These are phyloP conservation scores for Acestrorhynchus altus DNA, from an alignment of 2,797 vertebrate species.

Conservation along the genomic window DNA sequence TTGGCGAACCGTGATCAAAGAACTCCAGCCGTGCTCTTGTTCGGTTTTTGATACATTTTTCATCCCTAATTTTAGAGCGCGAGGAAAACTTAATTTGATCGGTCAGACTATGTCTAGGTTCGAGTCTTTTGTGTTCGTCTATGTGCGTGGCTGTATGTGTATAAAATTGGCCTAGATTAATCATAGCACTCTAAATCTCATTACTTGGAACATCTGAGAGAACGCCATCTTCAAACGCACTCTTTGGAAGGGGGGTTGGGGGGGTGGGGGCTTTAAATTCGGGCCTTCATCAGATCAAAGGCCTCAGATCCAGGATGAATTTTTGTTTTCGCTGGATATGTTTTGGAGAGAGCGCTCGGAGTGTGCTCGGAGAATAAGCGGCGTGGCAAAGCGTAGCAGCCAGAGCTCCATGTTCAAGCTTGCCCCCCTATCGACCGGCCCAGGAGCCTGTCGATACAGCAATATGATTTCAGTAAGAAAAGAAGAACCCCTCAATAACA, in stretches of 20 bases:
- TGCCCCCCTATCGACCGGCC: slow-evolving; percentile 78
- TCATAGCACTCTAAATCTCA: slow-evolving; percentile 83
- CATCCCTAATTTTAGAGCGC: slow-evolving; percentile 58
- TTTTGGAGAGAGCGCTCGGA: slow-evolving; percentile 72
- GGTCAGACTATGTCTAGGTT: slow-evolving; percentile 58
- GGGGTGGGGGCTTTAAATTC: slow-evolving; percentile 78
- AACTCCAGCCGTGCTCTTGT: slow-evolving; percentile 74
- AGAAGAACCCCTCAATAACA: slow-evolving; percentile 74
- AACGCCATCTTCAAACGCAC: slow-evolving; percentile 78
- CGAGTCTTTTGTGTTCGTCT: slow-evolving; percentile 53
- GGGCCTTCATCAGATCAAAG: slow-evolving; percentile 86
- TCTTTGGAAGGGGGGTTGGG: slow-evolving; percentile 69
- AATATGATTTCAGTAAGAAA: slow-evolving; percentile 81
- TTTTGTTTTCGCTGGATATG: slow-evolving; percentile 67
- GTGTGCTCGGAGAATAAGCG: slow-evolving; percentile 71
- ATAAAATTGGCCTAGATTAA: slow-evolving; percentile 77
- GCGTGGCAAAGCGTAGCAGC: slow-evolving; percentile 80
- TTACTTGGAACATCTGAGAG: slow-evolving; percentile 84
- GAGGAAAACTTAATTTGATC: slow-evolving; percentile 65
- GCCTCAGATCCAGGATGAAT: slow-evolving; percentile 69
- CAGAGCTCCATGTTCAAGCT: slow-evolving; percentile 74
- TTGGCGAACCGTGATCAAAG: slow-evolving; percentile 79
- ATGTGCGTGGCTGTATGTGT: slow-evolving; percentile 57
- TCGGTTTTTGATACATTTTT: slow-evolving; percentile 57
- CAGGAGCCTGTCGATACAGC: slow-evolving; percentile 78